Percentiles rank a stretch among this genome's conserved stretches.
These are phyloP conservation scores for Pachyrhynchus sulphureomaculatus DNA, from an alignment of 1,140 invertebrate genomes.

Conservation along the genomic window DNA sequence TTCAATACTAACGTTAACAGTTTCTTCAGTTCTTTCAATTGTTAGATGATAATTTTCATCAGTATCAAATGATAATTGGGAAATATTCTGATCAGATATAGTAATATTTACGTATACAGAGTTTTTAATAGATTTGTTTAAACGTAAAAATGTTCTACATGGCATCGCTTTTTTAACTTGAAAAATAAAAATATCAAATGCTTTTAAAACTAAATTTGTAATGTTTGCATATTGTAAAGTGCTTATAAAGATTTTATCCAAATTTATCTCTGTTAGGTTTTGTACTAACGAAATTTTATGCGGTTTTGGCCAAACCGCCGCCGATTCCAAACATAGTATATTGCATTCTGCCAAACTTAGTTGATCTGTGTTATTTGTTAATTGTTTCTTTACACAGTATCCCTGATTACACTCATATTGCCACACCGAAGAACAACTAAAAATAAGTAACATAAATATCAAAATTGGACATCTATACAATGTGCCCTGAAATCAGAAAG, in stretches of 20 bases:
- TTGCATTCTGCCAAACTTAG: slow-evolving; percentile 7
- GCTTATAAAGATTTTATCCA: not conserved
- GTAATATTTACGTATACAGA: not conserved
- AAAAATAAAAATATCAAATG: not conserved
- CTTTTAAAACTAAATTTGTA: not conserved
- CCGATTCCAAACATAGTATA: not conserved
- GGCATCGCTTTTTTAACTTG: not conserved
- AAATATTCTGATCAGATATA: slow-evolving; percentile 11
- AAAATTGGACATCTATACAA: no score
- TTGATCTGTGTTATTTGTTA: not conserved
- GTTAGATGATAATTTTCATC: slow-evolving; percentile 71
- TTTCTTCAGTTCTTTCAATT: slow-evolving; percentile 53
- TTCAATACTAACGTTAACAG: slow-evolving; percentile 61
- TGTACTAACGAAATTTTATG: not conserved
- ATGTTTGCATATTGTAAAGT: not conserved
- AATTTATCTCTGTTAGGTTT: not conserved
- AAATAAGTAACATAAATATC: no score
- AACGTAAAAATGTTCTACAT: not conserved
- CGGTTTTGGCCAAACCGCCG: slow-evolving; percentile 4
- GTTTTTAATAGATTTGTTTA: not conserved
- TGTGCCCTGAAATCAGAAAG: no score
- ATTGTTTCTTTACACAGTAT: not conserved
- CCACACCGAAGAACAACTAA: not conserved
- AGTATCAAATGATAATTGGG: slow-evolving; percentile 45
- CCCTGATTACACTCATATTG: slow-evolving; percentile 1